A percentile compares a stretch with the other conserved stretches of the same genome.
phyloP scores from a whole-genome alignment of 2,113 vertebrate genomes.

The Pyxicephalus adspersus region DNA sequence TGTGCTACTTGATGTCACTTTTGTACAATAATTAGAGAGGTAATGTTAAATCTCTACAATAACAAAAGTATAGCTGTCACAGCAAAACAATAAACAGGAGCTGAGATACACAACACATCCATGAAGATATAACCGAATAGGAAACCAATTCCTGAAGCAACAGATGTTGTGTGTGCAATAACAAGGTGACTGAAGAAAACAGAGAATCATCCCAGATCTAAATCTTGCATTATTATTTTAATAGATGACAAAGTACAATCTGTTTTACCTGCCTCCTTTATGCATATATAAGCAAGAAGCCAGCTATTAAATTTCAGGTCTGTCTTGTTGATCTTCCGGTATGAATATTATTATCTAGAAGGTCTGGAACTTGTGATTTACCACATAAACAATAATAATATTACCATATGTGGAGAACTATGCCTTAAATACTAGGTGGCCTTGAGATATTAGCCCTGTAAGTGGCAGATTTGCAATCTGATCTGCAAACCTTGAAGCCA shows the following conservation, averaged over 20 bases:
- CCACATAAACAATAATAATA: too few relatives aligned
- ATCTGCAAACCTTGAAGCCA: too few relatives aligned
- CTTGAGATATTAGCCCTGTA: too few relatives aligned
- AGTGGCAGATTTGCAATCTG: too few relatives aligned
- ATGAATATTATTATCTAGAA: too few relatives aligned
- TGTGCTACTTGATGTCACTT: slow-evolving; percentile 40
- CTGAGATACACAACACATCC: slow-evolving; percentile 3
- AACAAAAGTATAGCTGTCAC: slow-evolving; percentile 56
- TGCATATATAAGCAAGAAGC: too few relatives aligned
- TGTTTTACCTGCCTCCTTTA: too few relatives aligned
- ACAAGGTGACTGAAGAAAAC: slow-evolving; percentile 19
- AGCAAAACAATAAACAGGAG: slow-evolving; percentile 27
- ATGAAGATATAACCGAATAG: slow-evolving; percentile 2
- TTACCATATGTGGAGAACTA: too few relatives aligned
- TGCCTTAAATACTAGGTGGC: too few relatives aligned
- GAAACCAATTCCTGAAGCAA: slow-evolving; percentile 17
- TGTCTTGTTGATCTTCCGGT: too few relatives aligned
- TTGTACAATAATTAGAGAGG: slow-evolving; percentile 45
- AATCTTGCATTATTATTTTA: slow-evolving; percentile 4
- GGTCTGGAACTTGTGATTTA: too few relatives aligned
- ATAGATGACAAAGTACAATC: not conserved
- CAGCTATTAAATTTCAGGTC: too few relatives aligned
- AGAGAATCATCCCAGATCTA: not conserved
- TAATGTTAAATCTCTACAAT: slow-evolving; percentile 38
- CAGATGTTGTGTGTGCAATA: slow-evolving; percentile 37